A percentile compares a stretch with the other conserved stretches of the same genome.
Evolutionary conservation across 2,797 vertebrate species (phyloP).

Genomic region (Sus cebifrons): DNA sequence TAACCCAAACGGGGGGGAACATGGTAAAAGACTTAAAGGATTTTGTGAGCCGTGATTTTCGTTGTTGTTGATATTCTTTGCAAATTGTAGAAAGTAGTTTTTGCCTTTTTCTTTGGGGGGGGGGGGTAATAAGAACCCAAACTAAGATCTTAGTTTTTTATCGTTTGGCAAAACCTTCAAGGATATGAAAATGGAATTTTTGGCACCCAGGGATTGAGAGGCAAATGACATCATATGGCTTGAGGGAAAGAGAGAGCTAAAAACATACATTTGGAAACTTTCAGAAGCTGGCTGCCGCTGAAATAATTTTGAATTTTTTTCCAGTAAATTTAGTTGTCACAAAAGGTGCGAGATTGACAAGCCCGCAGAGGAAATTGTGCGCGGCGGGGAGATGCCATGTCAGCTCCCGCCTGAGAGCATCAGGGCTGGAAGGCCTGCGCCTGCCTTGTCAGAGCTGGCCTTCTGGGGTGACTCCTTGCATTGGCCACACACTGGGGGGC

Average conservation of each 20-base stretch:
- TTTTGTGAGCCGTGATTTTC: constrained; percentile 72
- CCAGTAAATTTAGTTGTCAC: constrained; percentile 79
- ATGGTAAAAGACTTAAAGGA: neutral
- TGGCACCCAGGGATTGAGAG: constrained; percentile 81
- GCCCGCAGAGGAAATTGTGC: neutral
- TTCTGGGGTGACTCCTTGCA: accelerated
- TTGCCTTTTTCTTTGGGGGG: constrained; percentile 30
- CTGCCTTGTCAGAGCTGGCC: neutral
- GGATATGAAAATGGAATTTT: constrained; percentile 88
- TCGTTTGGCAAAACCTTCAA: constrained; percentile 87
- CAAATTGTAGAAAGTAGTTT: constrained; percentile 69
- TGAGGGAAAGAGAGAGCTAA: constrained; percentile 80
- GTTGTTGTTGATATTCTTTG: constrained; percentile 83
- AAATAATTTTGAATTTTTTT: constrained; percentile 74
- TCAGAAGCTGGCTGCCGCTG: constrained; percentile 81
- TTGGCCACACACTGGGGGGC: too few species aligned
- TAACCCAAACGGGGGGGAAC: constrained; percentile 54
- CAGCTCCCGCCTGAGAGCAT: neutral
- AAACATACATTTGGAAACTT: constrained; percentile 80
- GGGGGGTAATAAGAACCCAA: constrained; percentile 75
- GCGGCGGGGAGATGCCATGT: neutral
- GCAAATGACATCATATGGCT: constrained; percentile 87
- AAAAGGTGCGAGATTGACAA: constrained; percentile 67
- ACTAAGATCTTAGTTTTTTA: constrained; percentile 85
- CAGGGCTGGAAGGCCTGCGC: accelerated